Evolutionary conservation across 1,140 invertebrate genomes (phyloP), one percentile per base, ranked within the genome.

Genomic region (Pollicipes pollicipes): DNA sequence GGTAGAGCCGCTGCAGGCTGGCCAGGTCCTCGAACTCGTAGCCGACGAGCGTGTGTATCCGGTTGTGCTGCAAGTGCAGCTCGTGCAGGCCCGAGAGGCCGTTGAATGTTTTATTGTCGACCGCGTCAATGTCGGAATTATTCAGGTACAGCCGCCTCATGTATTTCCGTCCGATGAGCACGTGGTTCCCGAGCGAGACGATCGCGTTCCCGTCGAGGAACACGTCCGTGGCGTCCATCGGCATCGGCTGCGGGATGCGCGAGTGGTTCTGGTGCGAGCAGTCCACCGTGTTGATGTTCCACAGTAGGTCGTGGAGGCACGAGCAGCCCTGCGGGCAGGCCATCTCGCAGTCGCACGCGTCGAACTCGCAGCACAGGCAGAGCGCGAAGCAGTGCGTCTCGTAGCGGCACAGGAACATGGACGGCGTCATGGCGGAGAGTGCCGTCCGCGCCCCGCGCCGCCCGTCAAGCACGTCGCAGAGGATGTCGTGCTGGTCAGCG

Each of bases 281-380:
- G 79, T 94, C 91, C 3, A 95, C 91, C 30, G 95, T 88, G 79
- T 95, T 95, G 16, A 90, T 89, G 37, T 88, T 88, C 90, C 91
- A 95, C 21, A 89, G 89, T 77, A 92, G 88, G 78, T 95, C 91
- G 77, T 94, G 90, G 80, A 92, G 95, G 80, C 93, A 95, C 31
- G 88, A 89, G 78, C 93, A 95, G 76, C 92, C 90, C 69, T 85
- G 86, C 27, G 93, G 93, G 76, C 93, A 95, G 35, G 88, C 93
- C 91, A 95, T 94, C 83, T 95, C 90, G 81, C 92, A 95, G 78
- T 95, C 93, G 80, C 93, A 96, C 67, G 91, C 91, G 78, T 94
- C 91, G 77, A 93, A 95, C 76, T 95, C 92, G 78, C 93, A 96
- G 80, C 93, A 96, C 76, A 93, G 90, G 77, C 93, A 96, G 68